Base-by-base conservation (phyloP, 2,888 invertebrate genomes). In the Encarsia formosa region DNA sequence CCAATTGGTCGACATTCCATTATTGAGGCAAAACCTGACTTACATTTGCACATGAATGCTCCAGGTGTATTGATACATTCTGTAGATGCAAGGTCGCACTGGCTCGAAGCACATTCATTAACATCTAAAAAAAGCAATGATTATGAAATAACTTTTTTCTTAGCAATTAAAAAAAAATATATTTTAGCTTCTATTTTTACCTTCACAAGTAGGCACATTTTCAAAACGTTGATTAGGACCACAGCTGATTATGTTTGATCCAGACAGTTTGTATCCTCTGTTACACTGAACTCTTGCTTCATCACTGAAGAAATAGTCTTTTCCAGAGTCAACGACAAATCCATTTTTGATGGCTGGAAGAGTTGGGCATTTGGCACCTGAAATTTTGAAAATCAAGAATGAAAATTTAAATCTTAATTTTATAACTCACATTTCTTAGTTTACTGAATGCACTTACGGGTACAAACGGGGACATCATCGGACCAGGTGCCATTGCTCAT, bases 401-500 rank as follows among this genome's bases (percentile, higher is more conserved):
- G n/a, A n/a, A n/a, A n/a, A n/a, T n/a, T n/a, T n/a, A 44, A 26
- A 26, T 11, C 11, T 11, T 26, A 8, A 11, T 26, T 26, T n/a
- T 6, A 4, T n/a, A 3, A 31, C 6, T 31, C 15, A 22, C 15
- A 29, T 22, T 41, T 20, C 45, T 16, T 6, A 13, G 22, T n/a
- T 42, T 19, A 13, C 4, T 19, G 2, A 20, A 18, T 20, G n/a
- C 39, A 73, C 79, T 77, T 79, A 77, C 91, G 83, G 29, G 89
- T 82, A 73, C 94, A 94, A 5, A 85, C 84, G 1, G 94, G 94
- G 4, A 93, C 91, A 61, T 88, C 85, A 53, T 91, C 91, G 54
- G 93, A 93, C 94, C 94, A 95, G 9, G 93, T 92, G 44, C 94
- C 94, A 67, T 94, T 93, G 67, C 92, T 93, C 91, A 93, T 93